These are phyloP conservation scores for Archips xylosteana DNA, from an alignment of 2,888 invertebrate genomes.

Conservation along the genomic window DNA sequence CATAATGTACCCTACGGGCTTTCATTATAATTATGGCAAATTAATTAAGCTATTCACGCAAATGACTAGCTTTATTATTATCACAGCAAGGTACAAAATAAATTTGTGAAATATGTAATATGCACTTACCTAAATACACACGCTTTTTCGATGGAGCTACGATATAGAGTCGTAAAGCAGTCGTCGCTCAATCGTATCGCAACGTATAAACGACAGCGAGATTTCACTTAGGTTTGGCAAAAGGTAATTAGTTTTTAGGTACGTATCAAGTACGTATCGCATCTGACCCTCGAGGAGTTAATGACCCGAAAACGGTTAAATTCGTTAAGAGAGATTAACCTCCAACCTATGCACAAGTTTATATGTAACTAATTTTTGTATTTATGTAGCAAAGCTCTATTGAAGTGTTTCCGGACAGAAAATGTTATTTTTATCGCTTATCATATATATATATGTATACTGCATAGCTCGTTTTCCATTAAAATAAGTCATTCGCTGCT, in stretches of 20 bases:
- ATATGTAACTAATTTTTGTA: background rate
- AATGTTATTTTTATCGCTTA: background rate
- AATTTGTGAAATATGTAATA: background rate
- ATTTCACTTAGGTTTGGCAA: slow-evolving; percentile 46
- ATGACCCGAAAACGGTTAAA: slow-evolving; percentile 49
- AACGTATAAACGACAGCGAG: slow-evolving; percentile 43
- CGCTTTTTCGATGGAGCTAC: background rate
- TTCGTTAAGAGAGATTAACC: slow-evolving; percentile 29
- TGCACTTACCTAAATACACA: too few relatives aligned
- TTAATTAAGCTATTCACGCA: too few relatives aligned
- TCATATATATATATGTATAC: too few relatives aligned
- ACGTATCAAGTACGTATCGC: slow-evolving; percentile 49
- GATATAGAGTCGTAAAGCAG: background rate
- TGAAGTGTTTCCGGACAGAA: background rate
- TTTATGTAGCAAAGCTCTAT: background rate
- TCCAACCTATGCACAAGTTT: slow-evolving; percentile 14
- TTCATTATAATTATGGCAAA: too few relatives aligned
- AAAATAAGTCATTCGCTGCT: too few relatives aligned
- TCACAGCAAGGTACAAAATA: background rate
- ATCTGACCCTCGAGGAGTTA: slow-evolving; percentile 53
- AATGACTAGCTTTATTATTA: too few relatives aligned
- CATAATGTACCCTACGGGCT: too few relatives aligned
- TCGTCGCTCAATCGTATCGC: slow-evolving; percentile 31
- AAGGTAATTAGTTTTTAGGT: slow-evolving; percentile 52
- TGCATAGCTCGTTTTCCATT: too few relatives aligned